Evolutionary conservation across 2,113 vertebrate species (phyloP).

Genomic region (Alces alces): DNA sequence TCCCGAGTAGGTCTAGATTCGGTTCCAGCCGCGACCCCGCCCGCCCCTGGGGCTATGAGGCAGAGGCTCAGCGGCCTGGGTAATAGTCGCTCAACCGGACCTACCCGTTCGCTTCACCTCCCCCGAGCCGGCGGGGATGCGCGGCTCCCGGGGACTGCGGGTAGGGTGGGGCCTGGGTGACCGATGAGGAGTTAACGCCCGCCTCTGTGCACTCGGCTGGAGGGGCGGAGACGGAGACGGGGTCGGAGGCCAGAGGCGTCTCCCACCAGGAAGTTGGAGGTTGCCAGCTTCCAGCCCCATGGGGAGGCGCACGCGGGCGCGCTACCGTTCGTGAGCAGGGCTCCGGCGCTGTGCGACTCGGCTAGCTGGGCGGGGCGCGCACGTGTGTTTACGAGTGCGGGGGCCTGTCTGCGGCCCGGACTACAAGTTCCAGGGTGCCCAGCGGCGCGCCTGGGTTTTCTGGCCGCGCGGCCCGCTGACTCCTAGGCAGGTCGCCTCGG

Average conservation of each 20-base stretch:
- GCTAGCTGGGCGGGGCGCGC: not conserved
- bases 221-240: too few species aligned
- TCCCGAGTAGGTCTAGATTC: not conserved
- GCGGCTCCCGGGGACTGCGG: not conserved
- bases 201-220: not conserved
- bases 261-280: not conserved
- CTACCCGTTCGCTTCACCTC: not conserved
- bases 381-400: not conserved
- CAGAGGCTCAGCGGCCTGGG: not conserved
- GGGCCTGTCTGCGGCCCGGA: not conserved
- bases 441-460: conserved; percentile 54
- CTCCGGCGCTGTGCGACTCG: not conserved
- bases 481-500: conserved; percentile 23
- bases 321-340: too few species aligned
- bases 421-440: conserved; percentile 74
- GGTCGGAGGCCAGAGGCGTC: too few species aligned
- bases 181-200: not conserved
- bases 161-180: too few species aligned
- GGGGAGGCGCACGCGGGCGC: not conserved
- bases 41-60: not conserved
- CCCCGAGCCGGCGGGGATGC: too few species aligned
- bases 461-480: conserved; percentile 31
- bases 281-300: rapidly evolving
- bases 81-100: not conserved
- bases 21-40: not conserved